phyloP scores from a whole-genome alignment of 2,113 vertebrate species.

The Trochalopteron elliotii region DNA sequence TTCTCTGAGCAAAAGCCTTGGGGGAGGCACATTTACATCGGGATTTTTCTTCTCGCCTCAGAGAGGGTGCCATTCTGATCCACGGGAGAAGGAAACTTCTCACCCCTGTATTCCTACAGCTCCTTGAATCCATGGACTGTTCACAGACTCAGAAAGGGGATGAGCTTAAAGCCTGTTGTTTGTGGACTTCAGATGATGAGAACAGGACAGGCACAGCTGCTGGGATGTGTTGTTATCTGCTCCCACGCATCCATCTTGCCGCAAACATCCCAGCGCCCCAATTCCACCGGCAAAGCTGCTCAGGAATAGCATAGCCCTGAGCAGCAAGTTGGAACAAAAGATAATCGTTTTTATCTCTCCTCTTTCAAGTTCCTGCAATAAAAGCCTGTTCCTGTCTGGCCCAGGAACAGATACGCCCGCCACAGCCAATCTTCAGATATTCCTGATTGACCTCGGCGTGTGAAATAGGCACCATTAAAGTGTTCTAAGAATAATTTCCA shows the following conservation, averaged over 20 bases:
- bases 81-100: neutral
- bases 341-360: neutral
- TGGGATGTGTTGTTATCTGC: neutral
- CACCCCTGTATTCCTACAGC: neutral
- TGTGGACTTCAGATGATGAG: neutral
- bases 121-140: rapidly evolving
- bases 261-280: neutral
- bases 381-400: neutral
- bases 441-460: slow-evolving; percentile 15
- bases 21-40: neutral
- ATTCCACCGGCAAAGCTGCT: neutral
- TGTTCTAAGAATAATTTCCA: slow-evolving; percentile 36
- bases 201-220: neutral
- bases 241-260: rapidly evolving
- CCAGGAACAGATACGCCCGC: neutral
- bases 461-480: slow-evolving; percentile 11
- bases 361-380: slow-evolving; percentile 22
- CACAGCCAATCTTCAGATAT: neutral
- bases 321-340: neutral
- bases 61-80: neutral
- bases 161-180: neutral
- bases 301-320: neutral
- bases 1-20: neutral
- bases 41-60: rapidly evolving
- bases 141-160: neutral